Conservation (phyloP, 2,888 invertebrate genomes). For the Penaeus monodon region DNA sequence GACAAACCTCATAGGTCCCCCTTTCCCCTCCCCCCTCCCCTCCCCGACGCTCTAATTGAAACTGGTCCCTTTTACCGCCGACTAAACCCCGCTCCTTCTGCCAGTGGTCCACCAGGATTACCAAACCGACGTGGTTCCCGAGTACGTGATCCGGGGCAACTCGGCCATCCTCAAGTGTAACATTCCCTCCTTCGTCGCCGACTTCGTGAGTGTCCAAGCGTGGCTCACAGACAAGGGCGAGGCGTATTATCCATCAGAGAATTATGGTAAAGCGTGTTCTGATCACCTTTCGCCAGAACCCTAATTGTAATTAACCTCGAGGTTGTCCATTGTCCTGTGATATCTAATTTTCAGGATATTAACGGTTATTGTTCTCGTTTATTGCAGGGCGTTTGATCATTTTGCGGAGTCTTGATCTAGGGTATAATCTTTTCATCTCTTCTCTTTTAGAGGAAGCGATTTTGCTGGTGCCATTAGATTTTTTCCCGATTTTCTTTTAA, state of each 20-base stretch:
- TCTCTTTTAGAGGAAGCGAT: too few relatives aligned
- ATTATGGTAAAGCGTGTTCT: conserved; percentile 42
- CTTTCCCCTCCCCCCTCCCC: neutral
- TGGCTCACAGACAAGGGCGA: conserved; percentile 56
- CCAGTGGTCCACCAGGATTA: conserved; percentile 71
- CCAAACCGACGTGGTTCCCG: conserved; percentile 90
- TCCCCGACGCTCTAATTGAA: neutral
- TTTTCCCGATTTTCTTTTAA: too few relatives aligned
- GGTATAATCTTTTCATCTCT: too few relatives aligned
- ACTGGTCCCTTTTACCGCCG: neutral
- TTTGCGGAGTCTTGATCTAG: too few relatives aligned
- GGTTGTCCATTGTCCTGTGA: too few relatives aligned
- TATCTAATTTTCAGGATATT: too few relatives aligned
- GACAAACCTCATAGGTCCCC: too few relatives aligned
- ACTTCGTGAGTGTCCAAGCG: conserved; percentile 61
- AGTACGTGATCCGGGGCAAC: conserved; percentile 90
- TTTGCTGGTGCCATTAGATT: too few relatives aligned
- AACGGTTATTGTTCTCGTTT: too few relatives aligned
- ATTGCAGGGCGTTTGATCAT: too few relatives aligned
- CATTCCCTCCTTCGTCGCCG: conserved; percentile 75
- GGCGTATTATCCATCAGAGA: conserved; percentile 39
- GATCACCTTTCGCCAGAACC: too few relatives aligned
- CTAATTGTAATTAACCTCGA: too few relatives aligned
- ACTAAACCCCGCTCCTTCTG: neutral
- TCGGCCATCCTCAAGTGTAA: conserved; percentile 91